Evolutionary conservation across 1,140 invertebrate genomes (phyloP).

Genomic region (Elysia chlorotica): DNA sequence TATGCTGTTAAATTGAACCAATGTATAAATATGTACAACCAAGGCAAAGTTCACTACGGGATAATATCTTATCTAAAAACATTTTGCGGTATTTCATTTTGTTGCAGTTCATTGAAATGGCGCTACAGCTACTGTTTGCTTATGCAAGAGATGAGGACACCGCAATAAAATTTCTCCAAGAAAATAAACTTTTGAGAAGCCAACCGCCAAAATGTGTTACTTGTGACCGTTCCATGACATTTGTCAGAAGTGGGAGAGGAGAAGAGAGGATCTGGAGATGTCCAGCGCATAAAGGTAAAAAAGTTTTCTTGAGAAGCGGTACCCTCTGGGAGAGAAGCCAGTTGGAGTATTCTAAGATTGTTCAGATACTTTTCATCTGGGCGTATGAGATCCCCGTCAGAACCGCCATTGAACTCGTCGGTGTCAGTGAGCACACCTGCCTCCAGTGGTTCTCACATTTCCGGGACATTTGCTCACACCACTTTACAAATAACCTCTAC

Average conservation of each 20-base stretch:
- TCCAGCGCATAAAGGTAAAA: neutral
- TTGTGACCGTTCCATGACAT: neutral
- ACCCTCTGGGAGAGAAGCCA: too few species aligned
- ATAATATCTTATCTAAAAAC: too few species aligned
- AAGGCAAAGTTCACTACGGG: too few species aligned
- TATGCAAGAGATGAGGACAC: neutral
- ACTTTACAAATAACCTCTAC: neutral
- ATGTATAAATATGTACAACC: too few species aligned
- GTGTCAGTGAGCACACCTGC: neutral
- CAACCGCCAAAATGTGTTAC: neutral
- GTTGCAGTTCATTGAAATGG: neutral
- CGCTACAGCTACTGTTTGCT: neutral
- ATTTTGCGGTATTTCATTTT: too few species aligned
- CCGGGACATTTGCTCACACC: neutral
- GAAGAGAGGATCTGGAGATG: neutral
- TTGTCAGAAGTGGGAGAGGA: neutral
- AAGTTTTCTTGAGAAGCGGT: neutral
- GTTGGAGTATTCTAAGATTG: neutral
- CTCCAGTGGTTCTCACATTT: neutral
- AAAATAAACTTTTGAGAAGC: neutral
- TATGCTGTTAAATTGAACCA: too few species aligned
- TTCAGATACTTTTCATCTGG: neutral
- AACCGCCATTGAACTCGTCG: neutral
- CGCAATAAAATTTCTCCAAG: neutral
- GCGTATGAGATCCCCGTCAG: neutral